A percentile compares a stretch with the other conserved stretches of the same genome.
Evolutionary conservation across 1,140 invertebrate genomes (phyloP).

Genomic region (Paraescarpia echinospica): DNA sequence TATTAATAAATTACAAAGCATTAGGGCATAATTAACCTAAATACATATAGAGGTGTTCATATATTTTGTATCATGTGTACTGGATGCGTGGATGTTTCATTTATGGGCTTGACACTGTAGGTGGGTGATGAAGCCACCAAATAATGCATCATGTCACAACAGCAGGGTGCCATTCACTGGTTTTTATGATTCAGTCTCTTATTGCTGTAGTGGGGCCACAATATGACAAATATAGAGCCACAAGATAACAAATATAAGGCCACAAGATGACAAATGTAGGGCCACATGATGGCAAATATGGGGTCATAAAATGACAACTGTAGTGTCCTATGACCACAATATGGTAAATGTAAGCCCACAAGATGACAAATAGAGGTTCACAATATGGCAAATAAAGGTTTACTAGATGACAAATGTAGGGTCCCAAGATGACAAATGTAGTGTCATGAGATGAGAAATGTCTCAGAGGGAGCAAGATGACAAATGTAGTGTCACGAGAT

Average conservation of each 20-base stretch:
- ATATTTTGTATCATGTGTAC: neutral
- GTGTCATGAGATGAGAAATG: neutral
- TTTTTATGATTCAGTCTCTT: too few relatives aligned
- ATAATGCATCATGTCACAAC: neutral
- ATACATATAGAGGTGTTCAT: too few relatives aligned
- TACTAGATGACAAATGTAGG: neutral
- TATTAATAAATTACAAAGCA: neutral
- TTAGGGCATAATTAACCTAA: neutral
- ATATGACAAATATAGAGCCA: neutral
- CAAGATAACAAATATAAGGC: neutral
- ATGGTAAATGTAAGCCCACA: neutral
- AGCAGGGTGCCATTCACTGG: too few relatives aligned
- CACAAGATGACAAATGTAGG: neutral
- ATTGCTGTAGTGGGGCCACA: neutral
- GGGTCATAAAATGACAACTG: neutral
- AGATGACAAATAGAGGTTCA: neutral
- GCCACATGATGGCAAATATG: neutral
- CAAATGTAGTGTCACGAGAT: too few relatives aligned
- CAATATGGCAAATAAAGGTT: too few relatives aligned
- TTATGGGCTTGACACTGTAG: too few relatives aligned
- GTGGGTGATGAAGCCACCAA: neutral
- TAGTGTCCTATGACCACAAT: neutral
- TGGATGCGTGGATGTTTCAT: too few relatives aligned
- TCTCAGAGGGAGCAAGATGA: neutral
- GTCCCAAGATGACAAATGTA: neutral